A percentile compares a stretch with the other conserved stretches of the same genome.
Evolutionary conservation across 2,797 vertebrate species (phyloP).

Genomic region (Mastacembelus armatus): DNA sequence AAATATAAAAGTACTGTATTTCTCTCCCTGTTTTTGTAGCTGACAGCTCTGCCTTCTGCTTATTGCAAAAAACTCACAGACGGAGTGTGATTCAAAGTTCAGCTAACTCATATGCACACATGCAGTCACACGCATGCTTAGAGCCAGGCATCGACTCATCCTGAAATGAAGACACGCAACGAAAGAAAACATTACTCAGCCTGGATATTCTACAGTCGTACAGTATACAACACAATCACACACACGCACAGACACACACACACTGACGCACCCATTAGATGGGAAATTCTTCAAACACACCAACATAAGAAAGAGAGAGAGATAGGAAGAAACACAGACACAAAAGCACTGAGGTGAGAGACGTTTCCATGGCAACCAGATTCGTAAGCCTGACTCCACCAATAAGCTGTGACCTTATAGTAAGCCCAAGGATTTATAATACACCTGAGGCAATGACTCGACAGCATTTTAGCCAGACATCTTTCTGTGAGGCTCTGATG

Average conservation of each 20-base stretch:
- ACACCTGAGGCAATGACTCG: conserved; percentile 8
- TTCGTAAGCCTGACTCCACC: conserved; percentile 33
- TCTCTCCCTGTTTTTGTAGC: background rate
- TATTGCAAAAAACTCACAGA: conserved; percentile 44
- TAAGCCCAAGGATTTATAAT: conserved; percentile 9
- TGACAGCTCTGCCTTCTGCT: conserved; percentile 17
- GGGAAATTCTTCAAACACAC: conserved; percentile 28
- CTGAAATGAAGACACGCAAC: conserved; percentile 27
- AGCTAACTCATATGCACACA: conserved; percentile 36
- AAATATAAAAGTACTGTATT: background rate
- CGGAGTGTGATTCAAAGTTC: conserved; percentile 61
- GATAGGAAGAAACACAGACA: background rate
- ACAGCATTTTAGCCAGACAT: background rate
- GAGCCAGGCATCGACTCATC: conserved; percentile 23
- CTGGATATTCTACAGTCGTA: conserved; percentile 30
- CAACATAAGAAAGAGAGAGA: background rate
- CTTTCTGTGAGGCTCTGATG: background rate
- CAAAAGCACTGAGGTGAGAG: conserved; percentile 45
- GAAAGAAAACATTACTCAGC: conserved; percentile 21
- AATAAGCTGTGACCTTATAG: conserved; percentile 45
- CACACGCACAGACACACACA: conserved; percentile 2
- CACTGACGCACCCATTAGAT: conserved; percentile 11
- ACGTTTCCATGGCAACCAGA: conserved; percentile 52
- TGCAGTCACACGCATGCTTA: background rate
- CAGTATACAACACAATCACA: background rate